Evolutionary conservation across 1,140 invertebrate species (phyloP).

Genomic region (Lepidurus couesii): DNA sequence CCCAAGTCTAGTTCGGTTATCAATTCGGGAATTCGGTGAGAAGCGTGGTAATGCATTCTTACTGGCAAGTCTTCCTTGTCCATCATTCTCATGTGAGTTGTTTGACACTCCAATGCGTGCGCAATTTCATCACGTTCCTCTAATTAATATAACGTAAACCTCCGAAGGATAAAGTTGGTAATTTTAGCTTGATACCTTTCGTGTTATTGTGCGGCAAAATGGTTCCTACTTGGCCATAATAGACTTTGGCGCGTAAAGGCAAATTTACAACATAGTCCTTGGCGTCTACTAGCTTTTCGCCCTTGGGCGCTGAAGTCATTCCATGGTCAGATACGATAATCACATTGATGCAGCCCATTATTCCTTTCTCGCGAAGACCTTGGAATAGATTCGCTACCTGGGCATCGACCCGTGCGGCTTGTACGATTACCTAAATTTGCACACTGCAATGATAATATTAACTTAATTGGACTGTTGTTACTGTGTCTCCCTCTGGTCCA

Average conservation of each 20-base stretch:
- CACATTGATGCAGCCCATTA: conserved; percentile 45
- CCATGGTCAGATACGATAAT: conserved; percentile 52
- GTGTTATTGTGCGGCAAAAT: conserved; percentile 35
- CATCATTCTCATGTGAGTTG: conserved; percentile 27
- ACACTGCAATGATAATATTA: background rate
- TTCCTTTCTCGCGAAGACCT: conserved; percentile 39
- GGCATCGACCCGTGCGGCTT: conserved; percentile 41
- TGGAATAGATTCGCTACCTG: conserved; percentile 42
- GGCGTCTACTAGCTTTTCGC: conserved; percentile 41
- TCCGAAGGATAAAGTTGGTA: background rate
- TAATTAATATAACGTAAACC: conserved; percentile 9
- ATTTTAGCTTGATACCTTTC: conserved; percentile 33
- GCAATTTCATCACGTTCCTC: conserved; percentile 29
- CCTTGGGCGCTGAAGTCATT: conserved; percentile 43
- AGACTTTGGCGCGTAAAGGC: conserved; percentile 32
- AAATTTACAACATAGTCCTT: conserved; percentile 40
- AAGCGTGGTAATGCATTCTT: conserved; percentile 21
- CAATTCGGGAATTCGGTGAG: conserved; percentile 22
- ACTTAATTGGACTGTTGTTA: conserved; percentile 34
- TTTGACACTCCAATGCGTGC: conserved; percentile 25
- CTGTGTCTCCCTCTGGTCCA: conserved; percentile 44
- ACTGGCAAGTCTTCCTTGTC: conserved; percentile 29
- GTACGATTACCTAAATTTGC: conserved; percentile 39
- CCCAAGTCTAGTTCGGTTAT: conserved; percentile 27
- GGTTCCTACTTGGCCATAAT: conserved; percentile 34